Base-by-base conservation (phyloP, 2,888 invertebrate species). In the Prenolepis imparis region DNA sequence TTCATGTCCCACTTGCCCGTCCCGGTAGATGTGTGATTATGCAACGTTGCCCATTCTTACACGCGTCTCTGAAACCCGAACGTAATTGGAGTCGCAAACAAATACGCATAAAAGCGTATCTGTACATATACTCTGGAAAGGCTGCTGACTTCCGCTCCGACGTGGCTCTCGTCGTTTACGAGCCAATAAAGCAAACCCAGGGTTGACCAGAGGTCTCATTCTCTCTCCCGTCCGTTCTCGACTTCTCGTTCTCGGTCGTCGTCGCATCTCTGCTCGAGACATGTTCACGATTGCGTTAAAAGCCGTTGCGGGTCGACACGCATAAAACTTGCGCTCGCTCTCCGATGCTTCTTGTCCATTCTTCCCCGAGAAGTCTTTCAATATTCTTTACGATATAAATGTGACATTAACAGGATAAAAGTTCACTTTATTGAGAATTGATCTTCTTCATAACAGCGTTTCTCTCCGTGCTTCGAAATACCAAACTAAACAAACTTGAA, bases 111-210 rank as follows among this genome's bases (percentile, higher is more conserved):
- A 75, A 83, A 59, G 64, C 70, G 48, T 39, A 52, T 59, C 28
- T 32, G 59, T 75, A 39, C 55, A 61, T 52, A 73, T 39, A 64
- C 52, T 41, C 32, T 64, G 61, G 80, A 83, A 80, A 81, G 88
- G 89, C 90, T 84, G 88, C 87, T 89, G 91, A 92, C 92, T 93
- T 93, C 93, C 93, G 92, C 89, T 90, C 89, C 74, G 52, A 88
- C 90, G 89, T 66, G 61, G 91, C 86, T 91, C 87, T 91, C 87
- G 87, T 89, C 92, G 92, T 93, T 93, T 93, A 93, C 93, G 92
- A 92, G 93, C 92, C 90, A 92, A 93, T 93, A 93, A 93, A 93
- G 92, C 92, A 90, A 91, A 91, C 90, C 90, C 36, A 84, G 83
- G 78, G 86, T 86, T 81, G 84, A 78, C 82, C 70, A 59, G 64